Base-by-base conservation (phyloP, 2,888 invertebrate species). In the Exephanes ischioxanthus region DNA sequence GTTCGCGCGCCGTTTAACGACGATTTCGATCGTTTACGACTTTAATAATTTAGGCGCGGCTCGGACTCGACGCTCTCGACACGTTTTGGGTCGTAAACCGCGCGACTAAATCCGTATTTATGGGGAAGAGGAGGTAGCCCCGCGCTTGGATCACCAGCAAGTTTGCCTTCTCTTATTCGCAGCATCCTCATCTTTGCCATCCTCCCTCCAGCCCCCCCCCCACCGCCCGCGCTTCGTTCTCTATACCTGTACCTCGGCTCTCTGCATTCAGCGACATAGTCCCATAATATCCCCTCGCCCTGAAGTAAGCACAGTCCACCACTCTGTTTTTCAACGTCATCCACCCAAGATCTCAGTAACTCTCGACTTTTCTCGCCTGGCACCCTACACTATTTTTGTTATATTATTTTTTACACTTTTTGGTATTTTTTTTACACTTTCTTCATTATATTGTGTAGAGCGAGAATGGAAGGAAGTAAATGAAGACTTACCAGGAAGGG, bases 21-120 rank as follows among this genome's bases (percentile, higher is more conserved):
- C 93, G 92, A 93, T 93, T 92, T 92, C 93, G 91, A 93, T 93
- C 93, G 93, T 93, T 93, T 93, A 93, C 93, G 93, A 93, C 93
- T 93, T 93, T 93, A 93, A 93, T 93, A 93, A 93, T 93, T 93
- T 93, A 93, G 93, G 93, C 93, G 91, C 93, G 91, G 91, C 91
- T 90, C 90, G 91, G 91, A 92, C 92, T 91, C 92, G 92, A 92
- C 91, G 91, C 90, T 93, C 92, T 93, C 92, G 93, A 93, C 93
- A 93, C 93, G 93, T 93, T 93, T 93, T 93, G 90, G 93, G 90
- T 93, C 93, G 93, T 93, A 93, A 93, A 93, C 91, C 91, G 92
- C 90, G 90, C 89, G 92, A 93, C 93, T 93, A 93, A 93, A 93
- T 93, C 92, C 92, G 93, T 93, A 93, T 93, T 93, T 93, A 93